A percentile compares a stretch with the other conserved stretches of the same genome.
Conservation (phyloP, 2,888 invertebrate genomes). For the Bellardia pandia region DNA sequence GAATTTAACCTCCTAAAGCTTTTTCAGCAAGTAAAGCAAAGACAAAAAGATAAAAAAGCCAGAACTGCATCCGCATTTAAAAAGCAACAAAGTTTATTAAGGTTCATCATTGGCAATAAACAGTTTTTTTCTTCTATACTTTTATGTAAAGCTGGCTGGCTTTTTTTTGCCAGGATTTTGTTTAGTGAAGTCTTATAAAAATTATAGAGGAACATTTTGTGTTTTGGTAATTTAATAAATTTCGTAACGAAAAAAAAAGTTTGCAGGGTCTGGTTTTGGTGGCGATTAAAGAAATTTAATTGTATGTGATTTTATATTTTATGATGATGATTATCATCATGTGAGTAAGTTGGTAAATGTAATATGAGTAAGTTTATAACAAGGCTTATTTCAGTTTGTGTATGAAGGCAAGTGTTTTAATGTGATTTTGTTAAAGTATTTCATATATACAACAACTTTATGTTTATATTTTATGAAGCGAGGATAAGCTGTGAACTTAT, state of each 20-base stretch:
- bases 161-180: conserved; percentile 22
- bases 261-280: conserved; percentile 31
- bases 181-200: conserved; percentile 33
- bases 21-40: neutral
- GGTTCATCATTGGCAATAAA: conserved; percentile 24
- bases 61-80: conserved; percentile 57
- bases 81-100: conserved; percentile 30
- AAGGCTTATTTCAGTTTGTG: too few species aligned
- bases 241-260: neutral
- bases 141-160: neutral
- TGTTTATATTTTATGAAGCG: neutral
- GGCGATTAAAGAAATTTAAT: conserved; percentile 23
- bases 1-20: conserved; percentile 45
- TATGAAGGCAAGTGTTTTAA: too few species aligned
- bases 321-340: neutral
- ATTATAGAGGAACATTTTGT: conserved; percentile 24
- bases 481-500: neutral
- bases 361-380: conserved; percentile 14
- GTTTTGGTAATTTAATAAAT: conserved; percentile 56
- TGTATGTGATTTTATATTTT: conserved; percentile 44
- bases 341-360: neutral
- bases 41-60: neutral
- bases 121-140: neutral
- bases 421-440: too few species aligned
- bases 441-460: too few species aligned